Base-by-base conservation (phyloP, 2,888 invertebrate genomes). In the Protonemura montana region DNA sequence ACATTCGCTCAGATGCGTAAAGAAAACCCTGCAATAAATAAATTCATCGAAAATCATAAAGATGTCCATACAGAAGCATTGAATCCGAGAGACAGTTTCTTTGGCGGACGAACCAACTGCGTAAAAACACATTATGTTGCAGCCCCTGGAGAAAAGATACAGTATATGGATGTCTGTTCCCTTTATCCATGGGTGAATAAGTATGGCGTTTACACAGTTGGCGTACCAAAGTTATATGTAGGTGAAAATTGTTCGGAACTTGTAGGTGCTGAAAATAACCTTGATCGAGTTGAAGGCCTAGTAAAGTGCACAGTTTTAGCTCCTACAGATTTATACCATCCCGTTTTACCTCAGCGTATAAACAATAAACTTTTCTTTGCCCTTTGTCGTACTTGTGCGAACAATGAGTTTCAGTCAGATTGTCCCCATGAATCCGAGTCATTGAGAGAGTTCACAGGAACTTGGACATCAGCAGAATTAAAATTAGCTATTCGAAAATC, bases 271-370 rank as follows among this genome's bases (percentile, higher is more conserved):
- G 21, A 76, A 7, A 21, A 25, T 13, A 21, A 76, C 21, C 5
- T 76, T 6, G 21, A 21, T 76, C 5, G 5, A 13, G 35, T 82
- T 16, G 35, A 28, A 82, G 82, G 82, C 3, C 35, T 82, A 1
- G n/a, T 82, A 5, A 82, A 82, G 30, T 82, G 82, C 30, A 82
- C 30, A 21, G 82, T 82, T 28, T 7, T 82, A 2, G 29, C 82
- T 0, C 82, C 82, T 21, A 28, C 29, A 29, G 29, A 82, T 25
- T 16, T 82, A 30, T 82, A 30, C 29, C 82, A 82, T 30, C 5
- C 82, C 7, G 82, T 82, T 0, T 21, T 82, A 7, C 82, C 82
- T 7, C 21, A 16, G 10, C 0, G 82, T 3, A 35, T 30, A 21
- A 30, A 30, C 25, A 30, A 30, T 3, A 82, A 82, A 13, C 25